Base-by-base conservation (phyloP, 2,113 vertebrate species). In the Dolichotis patagonum region DNA sequence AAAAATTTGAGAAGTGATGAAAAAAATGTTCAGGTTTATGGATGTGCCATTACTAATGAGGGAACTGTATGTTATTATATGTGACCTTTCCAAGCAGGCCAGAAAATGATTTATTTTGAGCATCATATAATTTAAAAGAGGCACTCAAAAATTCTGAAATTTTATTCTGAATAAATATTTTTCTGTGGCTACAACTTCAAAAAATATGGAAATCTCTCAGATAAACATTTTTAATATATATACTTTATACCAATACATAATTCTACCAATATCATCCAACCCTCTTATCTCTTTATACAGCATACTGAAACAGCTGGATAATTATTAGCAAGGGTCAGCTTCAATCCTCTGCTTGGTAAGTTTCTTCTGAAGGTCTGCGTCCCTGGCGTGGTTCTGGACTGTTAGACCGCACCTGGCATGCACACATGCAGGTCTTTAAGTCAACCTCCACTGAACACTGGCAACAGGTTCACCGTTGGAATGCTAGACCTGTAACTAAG, bases 341-440 rank as follows among this genome's bases (percentile, higher is more conserved):
- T 69, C 60, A 69, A 38, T 54, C 32, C 38, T 16, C 30, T 69
- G 38, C 60, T 35, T 16, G 67, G 52, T 77, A 65, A 46, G 8
- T 11, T 38, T 46, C 73, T 88, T 75, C 30, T 52, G 30, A 41
- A 73, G 0, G 30, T 13, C 71, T 49, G 41, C 41, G 26, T 0
- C 11, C 49, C 6, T 43, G 16, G 9, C n/a, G n/a, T 28, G 63
- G 26, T 11, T 41, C 0, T 26, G 54, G 46, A 43, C 24, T 32
- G 4, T 26, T 6, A 60, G 2, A 5, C 1, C 43, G 28, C 32
- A 26, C 3, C 35, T 22, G 43, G 26, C 0, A 28, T 5, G 35
- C 6, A 5, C 1, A 5, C 19, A 12, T 10, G 3, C 67, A 17
- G 10, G 16, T 41, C n/a, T 63, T 69, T 35, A 41, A 4, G 8